These are phyloP conservation scores for Macquaria australasica DNA, from an alignment of 2,113 vertebrate species.

Conservation along the genomic window DNA sequence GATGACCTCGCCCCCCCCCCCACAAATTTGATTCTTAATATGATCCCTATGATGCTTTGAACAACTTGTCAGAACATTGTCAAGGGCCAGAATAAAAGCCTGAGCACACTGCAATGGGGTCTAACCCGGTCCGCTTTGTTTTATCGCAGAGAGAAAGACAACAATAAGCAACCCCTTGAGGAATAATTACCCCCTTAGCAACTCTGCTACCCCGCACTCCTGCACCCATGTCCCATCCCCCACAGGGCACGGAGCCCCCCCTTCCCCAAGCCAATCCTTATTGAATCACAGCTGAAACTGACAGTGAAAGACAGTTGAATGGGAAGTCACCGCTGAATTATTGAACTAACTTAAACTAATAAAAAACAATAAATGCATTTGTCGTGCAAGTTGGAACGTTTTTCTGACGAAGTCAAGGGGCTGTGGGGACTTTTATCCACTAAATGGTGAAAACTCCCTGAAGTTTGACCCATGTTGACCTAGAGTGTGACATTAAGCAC, in stretches of 20 bases:
- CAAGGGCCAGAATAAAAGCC: conserved; percentile 56
- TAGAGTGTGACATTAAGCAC: conserved; percentile 51
- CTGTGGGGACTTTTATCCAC: conserved; percentile 41
- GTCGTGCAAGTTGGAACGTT: conserved; percentile 1
- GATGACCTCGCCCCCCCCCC: conserved; percentile 51
- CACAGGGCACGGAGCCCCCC: conserved; percentile 24
- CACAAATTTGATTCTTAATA: conserved; percentile 68
- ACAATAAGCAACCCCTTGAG: conserved; percentile 74
- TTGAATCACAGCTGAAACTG: conserved; percentile 56
- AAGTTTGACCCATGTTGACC: conserved; percentile 28
- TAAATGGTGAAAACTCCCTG: conserved; percentile 39
- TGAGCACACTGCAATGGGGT: conserved; percentile 40
- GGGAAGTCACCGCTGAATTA: conserved; percentile 61
- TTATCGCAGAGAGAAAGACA: conserved; percentile 62
- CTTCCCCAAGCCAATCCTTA: conserved; percentile 35
- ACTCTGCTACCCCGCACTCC: conserved; percentile 35
- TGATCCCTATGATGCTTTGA: conserved; percentile 75
- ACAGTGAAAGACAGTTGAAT: conserved; percentile 67
- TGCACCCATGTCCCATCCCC: conserved; percentile 40
- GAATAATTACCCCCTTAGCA: conserved; percentile 66
- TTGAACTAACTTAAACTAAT: conserved; percentile 34
- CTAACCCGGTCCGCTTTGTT: conserved; percentile 61
- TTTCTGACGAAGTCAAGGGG: conserved; percentile 12
- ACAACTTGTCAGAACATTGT: conserved; percentile 76
- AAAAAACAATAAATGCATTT: conserved; percentile 40